phyloP scores from a whole-genome alignment of 2,797 vertebrate genomes.

The Muscicapa comitata region DNA sequence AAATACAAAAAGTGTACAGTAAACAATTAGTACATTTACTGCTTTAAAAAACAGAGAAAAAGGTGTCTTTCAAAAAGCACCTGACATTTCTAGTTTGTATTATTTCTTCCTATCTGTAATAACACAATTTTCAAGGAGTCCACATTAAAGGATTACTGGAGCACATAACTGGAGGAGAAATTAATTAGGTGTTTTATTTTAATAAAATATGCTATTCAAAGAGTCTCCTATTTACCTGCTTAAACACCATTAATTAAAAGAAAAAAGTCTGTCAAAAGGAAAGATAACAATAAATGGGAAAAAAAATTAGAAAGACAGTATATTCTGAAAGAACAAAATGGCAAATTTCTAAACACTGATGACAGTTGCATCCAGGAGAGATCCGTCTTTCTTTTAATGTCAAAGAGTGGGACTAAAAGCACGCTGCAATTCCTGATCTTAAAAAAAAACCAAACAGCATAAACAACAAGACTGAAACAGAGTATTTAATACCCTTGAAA shows the following conservation, averaged over 20 bases:
- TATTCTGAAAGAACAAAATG: neutral
- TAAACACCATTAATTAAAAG: neutral
- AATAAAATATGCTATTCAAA: conserved; percentile 12
- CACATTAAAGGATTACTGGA: conserved; percentile 9
- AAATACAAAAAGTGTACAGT: neutral
- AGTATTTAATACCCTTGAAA: neutral
- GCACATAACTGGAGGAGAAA: neutral
- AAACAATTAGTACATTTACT: neutral
- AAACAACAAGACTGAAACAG: neutral
- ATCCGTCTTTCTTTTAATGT: neutral
- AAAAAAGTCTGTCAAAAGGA: neutral
- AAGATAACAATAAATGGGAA: neutral
- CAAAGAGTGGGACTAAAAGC: neutral
- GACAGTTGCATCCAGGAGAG: neutral
- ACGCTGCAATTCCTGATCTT: neutral
- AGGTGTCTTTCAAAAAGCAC: neutral
- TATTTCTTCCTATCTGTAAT: conserved; percentile 3
- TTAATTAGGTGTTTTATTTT: conserved; percentile 15
- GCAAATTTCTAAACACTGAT: neutral
- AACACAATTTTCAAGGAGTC: neutral
- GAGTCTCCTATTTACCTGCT: neutral
- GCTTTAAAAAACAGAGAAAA: neutral
- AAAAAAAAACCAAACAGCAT: neutral
- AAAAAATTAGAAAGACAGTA: neutral
- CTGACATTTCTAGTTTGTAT: neutral